phyloP scores from a whole-genome alignment of 2,113 vertebrate species.

The Picathartes gymnocephalus region DNA sequence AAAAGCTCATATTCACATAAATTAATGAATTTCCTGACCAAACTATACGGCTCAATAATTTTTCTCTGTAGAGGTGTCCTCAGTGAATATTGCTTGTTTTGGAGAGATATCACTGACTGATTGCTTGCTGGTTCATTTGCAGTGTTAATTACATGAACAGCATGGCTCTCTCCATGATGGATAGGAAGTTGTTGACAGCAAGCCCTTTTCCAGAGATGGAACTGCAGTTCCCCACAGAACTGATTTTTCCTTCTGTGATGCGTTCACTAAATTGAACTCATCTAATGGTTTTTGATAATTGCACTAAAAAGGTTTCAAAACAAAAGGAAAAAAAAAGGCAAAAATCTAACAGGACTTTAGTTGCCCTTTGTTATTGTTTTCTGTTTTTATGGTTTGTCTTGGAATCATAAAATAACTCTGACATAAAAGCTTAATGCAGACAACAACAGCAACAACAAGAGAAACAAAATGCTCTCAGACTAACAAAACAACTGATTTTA shows the following conservation, averaged over 20 bases:
- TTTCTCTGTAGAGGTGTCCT: background rate
- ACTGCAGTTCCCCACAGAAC: background rate
- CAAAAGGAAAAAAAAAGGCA: background rate
- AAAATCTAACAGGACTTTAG: background rate
- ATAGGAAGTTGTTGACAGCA: background rate
- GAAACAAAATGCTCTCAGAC: background rate
- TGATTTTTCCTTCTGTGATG: background rate
- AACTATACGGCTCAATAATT: background rate
- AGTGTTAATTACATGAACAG: background rate
- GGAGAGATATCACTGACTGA: background rate
- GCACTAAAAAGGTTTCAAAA: background rate
- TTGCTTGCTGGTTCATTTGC: background rate
- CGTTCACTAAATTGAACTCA: accelerated
- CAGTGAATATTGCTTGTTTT: background rate
- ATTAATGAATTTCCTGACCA: background rate
- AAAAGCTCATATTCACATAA: background rate
- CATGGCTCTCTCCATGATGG: background rate
- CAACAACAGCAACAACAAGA: background rate
- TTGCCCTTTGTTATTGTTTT: background rate
- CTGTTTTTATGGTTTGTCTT: background rate
- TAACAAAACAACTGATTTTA: background rate
- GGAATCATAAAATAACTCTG: background rate
- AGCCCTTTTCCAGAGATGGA: background rate
- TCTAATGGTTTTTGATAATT: constrained; percentile 7
- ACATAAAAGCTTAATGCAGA: background rate